These are phyloP conservation scores for Enteromius paludinosus DNA, from an alignment of 2,797 vertebrate genomes.

Conservation along the genomic window DNA sequence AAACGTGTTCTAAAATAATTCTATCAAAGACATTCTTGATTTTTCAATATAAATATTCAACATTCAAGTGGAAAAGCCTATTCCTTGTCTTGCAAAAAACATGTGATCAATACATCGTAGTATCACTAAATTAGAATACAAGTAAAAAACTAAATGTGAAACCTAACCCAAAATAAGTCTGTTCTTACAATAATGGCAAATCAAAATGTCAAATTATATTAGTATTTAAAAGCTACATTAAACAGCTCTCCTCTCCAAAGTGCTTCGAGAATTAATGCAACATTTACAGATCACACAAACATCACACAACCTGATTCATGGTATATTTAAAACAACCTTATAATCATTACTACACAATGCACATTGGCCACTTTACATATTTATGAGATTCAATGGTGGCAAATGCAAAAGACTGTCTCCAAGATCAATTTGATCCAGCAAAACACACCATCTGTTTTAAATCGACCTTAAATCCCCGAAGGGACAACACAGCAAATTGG, in stretches of 20 bases:
- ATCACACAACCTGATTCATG: background rate
- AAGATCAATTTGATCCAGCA: slow-evolving; percentile 14
- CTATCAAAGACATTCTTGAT: slow-evolving; percentile 51
- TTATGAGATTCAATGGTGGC: slow-evolving; percentile 7
- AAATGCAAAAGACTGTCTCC: slow-evolving; percentile 5
- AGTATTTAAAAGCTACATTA: slow-evolving; percentile 25
- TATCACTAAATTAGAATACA: slow-evolving; percentile 8
- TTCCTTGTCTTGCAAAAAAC: background rate
- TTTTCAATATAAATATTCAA: slow-evolving; percentile 40
- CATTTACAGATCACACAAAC: slow-evolving; percentile 35
- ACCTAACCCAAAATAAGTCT: background rate
- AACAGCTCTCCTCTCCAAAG: slow-evolving; percentile 65
- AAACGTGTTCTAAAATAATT: slow-evolving; percentile 29
- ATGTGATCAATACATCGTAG: slow-evolving; percentile 1
- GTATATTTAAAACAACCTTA: background rate
- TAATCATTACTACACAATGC: background rate
- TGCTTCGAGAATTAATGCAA: slow-evolving; percentile 64
- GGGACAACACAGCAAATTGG: background rate
- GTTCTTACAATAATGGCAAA: background rate
- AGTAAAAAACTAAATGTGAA: slow-evolving; percentile 24
- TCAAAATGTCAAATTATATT: slow-evolving; percentile 37
- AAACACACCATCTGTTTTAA: background rate
- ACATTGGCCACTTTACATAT: slow-evolving; percentile 21
- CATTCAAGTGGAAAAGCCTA: slow-evolving; percentile 21
- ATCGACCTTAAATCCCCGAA: background rate